phyloP scores from a whole-genome alignment of 1,140 invertebrate species.

The Drosophila lacertosa region DNA sequence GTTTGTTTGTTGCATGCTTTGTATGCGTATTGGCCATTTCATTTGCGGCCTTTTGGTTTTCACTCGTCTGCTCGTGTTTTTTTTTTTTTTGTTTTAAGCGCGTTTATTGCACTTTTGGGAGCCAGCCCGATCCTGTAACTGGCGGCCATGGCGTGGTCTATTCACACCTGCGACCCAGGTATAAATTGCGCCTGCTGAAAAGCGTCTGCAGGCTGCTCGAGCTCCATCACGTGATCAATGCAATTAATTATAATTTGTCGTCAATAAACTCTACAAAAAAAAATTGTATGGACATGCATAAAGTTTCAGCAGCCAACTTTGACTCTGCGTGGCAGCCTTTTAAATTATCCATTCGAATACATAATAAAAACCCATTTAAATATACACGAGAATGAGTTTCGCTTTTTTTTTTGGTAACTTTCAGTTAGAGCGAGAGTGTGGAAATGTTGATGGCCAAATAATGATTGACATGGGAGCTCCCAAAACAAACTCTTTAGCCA shows the following conservation, averaged over 20 bases:
- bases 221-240: slow-evolving; percentile 78
- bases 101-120: slow-evolving; percentile 48
- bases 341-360: slow-evolving; percentile 27
- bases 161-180: slow-evolving; percentile 71
- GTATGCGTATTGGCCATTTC: slow-evolving; percentile 25
- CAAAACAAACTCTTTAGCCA: slow-evolving; percentile 38
- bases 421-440: slow-evolving; percentile 42
- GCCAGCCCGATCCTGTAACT: slow-evolving; percentile 1
- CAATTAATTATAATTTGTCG: slow-evolving; percentile 83
- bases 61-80: slow-evolving; percentile 8
- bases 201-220: slow-evolving; percentile 73
- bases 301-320: slow-evolving; percentile 20
- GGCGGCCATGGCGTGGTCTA: slow-evolving; percentile 54
- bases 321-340: slow-evolving; percentile 19
- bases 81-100: slow-evolving; percentile 6
- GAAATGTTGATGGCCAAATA: slow-evolving; percentile 67
- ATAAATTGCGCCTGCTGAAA: slow-evolving; percentile 80
- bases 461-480: slow-evolving; percentile 43
- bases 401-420: slow-evolving; percentile 29
- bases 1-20: slow-evolving; percentile 12
- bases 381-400: slow-evolving; percentile 10
- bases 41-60: slow-evolving; percentile 12
- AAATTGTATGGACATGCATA: slow-evolving; percentile 26
- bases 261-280: slow-evolving; percentile 67
- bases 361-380: slow-evolving; percentile 1